phyloP scores from a whole-genome alignment of 2,888 invertebrate species.

The Brachyptera risi region DNA sequence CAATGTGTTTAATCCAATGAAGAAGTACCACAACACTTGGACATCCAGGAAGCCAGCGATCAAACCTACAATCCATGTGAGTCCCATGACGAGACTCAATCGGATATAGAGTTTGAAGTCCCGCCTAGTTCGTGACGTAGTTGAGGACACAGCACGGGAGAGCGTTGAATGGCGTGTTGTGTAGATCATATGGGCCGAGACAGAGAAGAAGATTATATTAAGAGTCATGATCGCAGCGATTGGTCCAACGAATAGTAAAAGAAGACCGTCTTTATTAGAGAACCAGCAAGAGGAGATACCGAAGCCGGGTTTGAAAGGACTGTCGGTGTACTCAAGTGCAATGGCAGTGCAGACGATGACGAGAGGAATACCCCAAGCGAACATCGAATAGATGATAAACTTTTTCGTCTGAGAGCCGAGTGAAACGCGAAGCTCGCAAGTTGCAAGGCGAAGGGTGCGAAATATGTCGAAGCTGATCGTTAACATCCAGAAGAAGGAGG shows the following conservation, averaged over 20 bases:
- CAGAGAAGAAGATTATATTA: constrained; percentile 46
- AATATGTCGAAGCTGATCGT: constrained; percentile 51
- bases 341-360: constrained; percentile 42
- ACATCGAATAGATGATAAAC: constrained; percentile 45
- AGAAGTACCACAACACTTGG: constrained; percentile 46
- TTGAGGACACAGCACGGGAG: constrained; percentile 23
- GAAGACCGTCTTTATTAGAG: constrained; percentile 37
- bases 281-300: constrained; percentile 51
- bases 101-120: constrained; percentile 47
- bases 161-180: constrained; percentile 33
- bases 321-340: constrained; percentile 39
- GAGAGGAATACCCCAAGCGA: constrained; percentile 46
- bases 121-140: constrained; percentile 34
- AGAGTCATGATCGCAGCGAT: constrained; percentile 44
- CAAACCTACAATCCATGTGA: constrained; percentile 48
- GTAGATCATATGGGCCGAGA: constrained; percentile 45
- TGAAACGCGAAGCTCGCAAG: constrained; percentile 46
- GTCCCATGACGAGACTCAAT: constrained; percentile 48
- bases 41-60: constrained; percentile 45
- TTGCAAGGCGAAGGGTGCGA: constrained; percentile 47
- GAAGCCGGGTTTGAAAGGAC: constrained; percentile 38
- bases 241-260: constrained; percentile 50
- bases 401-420: constrained; percentile 39
- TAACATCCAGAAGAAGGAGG: constrained; percentile 54
- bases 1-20: constrained; percentile 47